A percentile compares a stretch with the other conserved stretches of the same genome.
phyloP scores from a whole-genome alignment of 1,140 invertebrate species.

The Trichogramma pretiosum region DNA sequence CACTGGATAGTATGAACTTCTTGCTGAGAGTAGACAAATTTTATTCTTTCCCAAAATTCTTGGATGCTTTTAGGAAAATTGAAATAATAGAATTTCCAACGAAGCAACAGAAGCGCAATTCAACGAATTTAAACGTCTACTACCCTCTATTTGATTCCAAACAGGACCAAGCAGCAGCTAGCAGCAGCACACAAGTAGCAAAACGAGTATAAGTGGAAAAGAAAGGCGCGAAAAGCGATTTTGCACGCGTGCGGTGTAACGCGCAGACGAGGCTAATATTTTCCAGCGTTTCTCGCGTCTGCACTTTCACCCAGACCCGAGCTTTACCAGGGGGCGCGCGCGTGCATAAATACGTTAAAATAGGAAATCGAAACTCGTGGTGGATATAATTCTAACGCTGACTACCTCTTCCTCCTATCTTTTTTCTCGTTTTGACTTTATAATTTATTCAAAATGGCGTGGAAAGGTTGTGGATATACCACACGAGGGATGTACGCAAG shows the following conservation, averaged over 20 bases:
- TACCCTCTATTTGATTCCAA: too few species aligned
- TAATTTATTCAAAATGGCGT: constrained; percentile 48
- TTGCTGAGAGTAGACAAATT: too few species aligned
- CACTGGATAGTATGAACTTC: too few species aligned
- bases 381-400: constrained; percentile 42
- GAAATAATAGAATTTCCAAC: constrained; percentile 4
- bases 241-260: too few species aligned
- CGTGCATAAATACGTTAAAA: constrained; percentile 44
- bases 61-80: constrained; percentile 11
- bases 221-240: constrained; percentile 16
- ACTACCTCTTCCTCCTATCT: constrained; percentile 22
- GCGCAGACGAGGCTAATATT: constrained; percentile 35
- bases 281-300: constrained; percentile 24
- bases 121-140: too few species aligned
- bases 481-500: constrained; percentile 33
- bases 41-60: too few species aligned
- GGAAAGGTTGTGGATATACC: too few species aligned
- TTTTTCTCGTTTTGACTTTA: too few species aligned
- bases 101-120: background rate
- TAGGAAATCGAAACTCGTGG: constrained; percentile 44
- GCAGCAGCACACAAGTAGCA: constrained; percentile 1
- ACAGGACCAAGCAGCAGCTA: too few species aligned
- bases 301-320: constrained; percentile 18
- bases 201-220: background rate
- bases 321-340: constrained; percentile 16